Percentiles rank a stretch among this genome's conserved stretches.
These are phyloP conservation scores for Chrysopilus asiliformis DNA, from an alignment of 2,888 invertebrate genomes.

Conservation along the genomic window DNA sequence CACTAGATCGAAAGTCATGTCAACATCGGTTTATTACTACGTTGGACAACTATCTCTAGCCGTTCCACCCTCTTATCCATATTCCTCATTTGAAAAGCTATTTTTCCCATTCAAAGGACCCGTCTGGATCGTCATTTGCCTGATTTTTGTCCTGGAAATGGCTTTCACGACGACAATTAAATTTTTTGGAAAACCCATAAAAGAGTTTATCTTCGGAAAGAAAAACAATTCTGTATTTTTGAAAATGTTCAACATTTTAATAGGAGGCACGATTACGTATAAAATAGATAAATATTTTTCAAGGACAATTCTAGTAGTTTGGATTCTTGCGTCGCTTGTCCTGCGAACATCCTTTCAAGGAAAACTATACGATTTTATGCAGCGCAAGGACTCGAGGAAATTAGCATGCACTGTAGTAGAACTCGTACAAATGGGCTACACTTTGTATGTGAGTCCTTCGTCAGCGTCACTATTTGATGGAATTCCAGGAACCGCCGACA, in stretches of 20 bases:
- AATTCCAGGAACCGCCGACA: too few relatives aligned
- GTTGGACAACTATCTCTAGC: conserved; percentile 7
- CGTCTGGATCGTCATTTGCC: conserved; percentile 8
- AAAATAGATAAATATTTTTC: conserved; percentile 11
- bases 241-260: conserved; percentile 10
- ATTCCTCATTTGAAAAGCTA: conserved; percentile 9
- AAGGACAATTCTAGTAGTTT: conserved; percentile 10
- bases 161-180: conserved; percentile 1
- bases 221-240: conserved; percentile 6
- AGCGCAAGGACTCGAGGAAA: conserved; percentile 1
- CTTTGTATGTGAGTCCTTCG: too few relatives aligned
- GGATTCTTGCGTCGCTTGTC: conserved; percentile 10
- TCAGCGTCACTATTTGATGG: too few relatives aligned
- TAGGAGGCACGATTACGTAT: conserved; percentile 6
- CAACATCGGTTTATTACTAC: conserved; percentile 4
- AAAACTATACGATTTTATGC: conserved; percentile 11
- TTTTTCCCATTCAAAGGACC: conserved; percentile 9
- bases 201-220: conserved; percentile 11
- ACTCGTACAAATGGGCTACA: conserved; percentile 1
- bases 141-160: conserved; percentile 4
- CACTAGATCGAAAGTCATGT: conserved; percentile 2
- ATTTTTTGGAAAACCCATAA: too few relatives aligned
- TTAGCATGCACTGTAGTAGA: background rate
- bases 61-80: conserved; percentile 5
- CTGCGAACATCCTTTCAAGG: conserved; percentile 15